Evolutionary conservation across 2,113 vertebrate genomes (phyloP).

Genomic region (Delphinapterus leucas): DNA sequence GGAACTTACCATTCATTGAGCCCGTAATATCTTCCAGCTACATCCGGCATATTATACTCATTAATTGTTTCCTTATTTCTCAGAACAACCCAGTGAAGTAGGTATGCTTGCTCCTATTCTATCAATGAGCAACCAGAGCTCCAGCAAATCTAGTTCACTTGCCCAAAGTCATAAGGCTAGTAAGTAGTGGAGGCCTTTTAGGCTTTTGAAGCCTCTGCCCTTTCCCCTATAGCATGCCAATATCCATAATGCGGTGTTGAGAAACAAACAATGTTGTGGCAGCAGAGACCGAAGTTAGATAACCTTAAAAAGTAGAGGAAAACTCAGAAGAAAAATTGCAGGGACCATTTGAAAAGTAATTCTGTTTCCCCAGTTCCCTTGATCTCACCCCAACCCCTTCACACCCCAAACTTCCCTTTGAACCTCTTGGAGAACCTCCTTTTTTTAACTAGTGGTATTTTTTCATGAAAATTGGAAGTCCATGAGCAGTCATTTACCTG

Average conservation of each 20-base stretch:
- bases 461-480: neutral
- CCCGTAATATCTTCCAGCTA: neutral
- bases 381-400: neutral
- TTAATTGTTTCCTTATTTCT: neutral
- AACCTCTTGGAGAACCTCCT: neutral
- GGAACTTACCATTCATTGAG: neutral
- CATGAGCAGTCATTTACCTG: neutral
- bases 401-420: neutral
- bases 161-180: neutral
- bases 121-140: neutral
- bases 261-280: neutral
- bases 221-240: neutral
- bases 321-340: neutral
- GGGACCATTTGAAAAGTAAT: neutral
- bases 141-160: neutral
- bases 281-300: neutral
- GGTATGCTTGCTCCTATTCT: constrained; percentile 26
- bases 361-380: neutral
- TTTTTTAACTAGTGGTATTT: neutral
- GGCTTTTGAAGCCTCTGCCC: neutral
- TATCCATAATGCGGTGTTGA: neutral
- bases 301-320: neutral
- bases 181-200: neutral
- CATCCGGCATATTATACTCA: neutral
- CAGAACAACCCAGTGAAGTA: neutral